Evolutionary conservation across 2,113 vertebrate species (phyloP), one percentile per base, ranked within the genome.

Genomic region (Phocoena sinus): DNA sequence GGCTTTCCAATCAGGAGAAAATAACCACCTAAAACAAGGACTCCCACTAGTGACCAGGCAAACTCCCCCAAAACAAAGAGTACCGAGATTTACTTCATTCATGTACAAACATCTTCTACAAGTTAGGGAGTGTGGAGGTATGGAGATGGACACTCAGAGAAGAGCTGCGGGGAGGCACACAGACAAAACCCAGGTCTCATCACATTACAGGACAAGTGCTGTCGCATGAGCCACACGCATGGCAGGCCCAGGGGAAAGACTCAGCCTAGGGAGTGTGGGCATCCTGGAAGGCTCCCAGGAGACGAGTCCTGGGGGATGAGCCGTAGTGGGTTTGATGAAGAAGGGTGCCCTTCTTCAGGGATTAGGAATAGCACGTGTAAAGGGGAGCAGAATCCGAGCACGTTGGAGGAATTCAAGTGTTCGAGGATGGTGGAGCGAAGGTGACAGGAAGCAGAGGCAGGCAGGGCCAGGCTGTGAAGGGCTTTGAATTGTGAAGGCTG

Each of bases 91-190:
- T 17, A 18, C 62, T 33, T 47, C 44, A 44, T 1, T 4, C 20
- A 7, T 0, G 0, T 5, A 3, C 25, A 7, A 14, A 25, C 56
- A 2, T 0, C 62, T 56, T 58, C 77, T 3, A 23, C 38, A 12
- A 6, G 53, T 60, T 31, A 20, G n/a, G 7, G 73, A 21, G n/a
- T 6, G 6, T 1, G 23, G 70, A 47, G 76, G 31, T 15, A 13
- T 0, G 26, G 56, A 87, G 67, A 5, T 1, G n/a, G 79, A 90
- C 65, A 58, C 67, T 71, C 25, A 4, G 5, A 53, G 23, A 68
- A 53, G 33, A n/a, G 62, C 20, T 12, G 5, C 0, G 0, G 9
- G 83, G 44, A n/a, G 71, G 44, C 0, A n/a, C 5, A 26, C 4
- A 76, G 74, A 91, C 68, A 77, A 38, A n/a, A 15, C 8, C 0